These are phyloP conservation scores for Pipistrellus kuhlii DNA, from an alignment of 2,797 vertebrate species.

Conservation along the genomic window DNA sequence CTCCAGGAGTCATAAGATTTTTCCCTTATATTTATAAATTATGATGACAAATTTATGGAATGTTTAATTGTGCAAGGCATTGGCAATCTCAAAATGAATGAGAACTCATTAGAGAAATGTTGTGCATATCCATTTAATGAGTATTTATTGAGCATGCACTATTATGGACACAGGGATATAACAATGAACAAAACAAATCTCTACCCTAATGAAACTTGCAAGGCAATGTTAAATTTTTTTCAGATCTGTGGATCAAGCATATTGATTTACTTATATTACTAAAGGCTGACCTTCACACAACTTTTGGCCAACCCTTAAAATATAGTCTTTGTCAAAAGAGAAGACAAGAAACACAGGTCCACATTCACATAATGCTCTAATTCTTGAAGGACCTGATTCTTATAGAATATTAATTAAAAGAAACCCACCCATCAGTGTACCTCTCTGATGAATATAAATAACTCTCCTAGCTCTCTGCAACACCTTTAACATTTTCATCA, in stretches of 20 bases:
- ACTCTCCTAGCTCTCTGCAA: not conserved
- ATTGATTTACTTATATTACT: not conserved
- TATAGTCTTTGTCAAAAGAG: not conserved
- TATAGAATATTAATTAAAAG: not conserved
- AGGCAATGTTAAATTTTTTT: not conserved
- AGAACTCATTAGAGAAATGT: conserved; percentile 18
- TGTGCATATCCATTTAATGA: not conserved
- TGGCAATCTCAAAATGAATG: not conserved
- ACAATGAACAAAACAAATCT: not conserved
- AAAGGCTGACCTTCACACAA: not conserved
- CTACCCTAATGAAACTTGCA: not conserved
- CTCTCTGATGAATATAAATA: conserved; percentile 13
- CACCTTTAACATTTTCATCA: conserved; percentile 42
- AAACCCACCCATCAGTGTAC: not conserved
- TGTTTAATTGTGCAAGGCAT: not conserved
- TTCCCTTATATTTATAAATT: not conserved
- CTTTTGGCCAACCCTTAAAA: not conserved
- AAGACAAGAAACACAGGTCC: not conserved
- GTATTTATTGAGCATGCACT: not conserved
- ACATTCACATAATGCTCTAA: not conserved
- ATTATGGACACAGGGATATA: not conserved
- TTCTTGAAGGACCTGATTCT: not conserved
- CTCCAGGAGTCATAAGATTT: not conserved
- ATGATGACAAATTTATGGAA: not conserved
- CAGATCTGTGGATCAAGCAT: not conserved